phyloP scores from a whole-genome alignment of 2,113 vertebrate genomes.

The Alexandromys fortis region DNA sequence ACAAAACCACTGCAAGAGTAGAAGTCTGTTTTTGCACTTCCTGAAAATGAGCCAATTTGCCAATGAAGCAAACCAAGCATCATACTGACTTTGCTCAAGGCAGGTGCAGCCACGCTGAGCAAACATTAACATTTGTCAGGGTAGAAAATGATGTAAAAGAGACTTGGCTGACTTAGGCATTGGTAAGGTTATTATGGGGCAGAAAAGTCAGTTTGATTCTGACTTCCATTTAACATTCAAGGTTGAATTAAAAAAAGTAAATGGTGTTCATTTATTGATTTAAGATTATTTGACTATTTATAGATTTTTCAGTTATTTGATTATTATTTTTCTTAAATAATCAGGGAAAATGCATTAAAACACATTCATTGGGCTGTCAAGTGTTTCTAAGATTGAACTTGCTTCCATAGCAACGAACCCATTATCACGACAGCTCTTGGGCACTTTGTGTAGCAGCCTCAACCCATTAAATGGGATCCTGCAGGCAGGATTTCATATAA shows the following conservation, averaged over 20 bases:
- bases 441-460: conserved; percentile 16
- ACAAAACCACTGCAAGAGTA: background rate
- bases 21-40: background rate
- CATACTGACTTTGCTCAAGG: conserved; percentile 43
- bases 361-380: conserved; percentile 44
- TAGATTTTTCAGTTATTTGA: background rate
- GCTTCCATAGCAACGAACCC: conserved; percentile 60
- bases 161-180: conserved; percentile 7
- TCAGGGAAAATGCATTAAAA: conserved; percentile 34
- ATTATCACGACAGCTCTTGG: conserved; percentile 41
- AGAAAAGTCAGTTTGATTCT: conserved; percentile 37
- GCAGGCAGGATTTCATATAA: background rate
- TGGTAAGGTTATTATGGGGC: background rate
- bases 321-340: conserved; percentile 32
- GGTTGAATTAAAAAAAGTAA: conserved; percentile 21
- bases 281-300: conserved; percentile 11
- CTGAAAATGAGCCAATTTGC: conserved; percentile 29
- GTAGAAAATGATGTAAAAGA: conserved; percentile 56
- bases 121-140: conserved; percentile 45
- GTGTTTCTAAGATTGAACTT: conserved; percentile 56
- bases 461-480: conserved; percentile 45
- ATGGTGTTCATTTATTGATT: background rate
- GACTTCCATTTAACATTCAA: background rate
- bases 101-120: conserved; percentile 28
- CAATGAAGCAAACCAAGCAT: conserved; percentile 50